These are phyloP conservation scores for Micoletzkya japonica DNA, from an alignment of 2,888 invertebrate species.

Conservation along the genomic window DNA sequence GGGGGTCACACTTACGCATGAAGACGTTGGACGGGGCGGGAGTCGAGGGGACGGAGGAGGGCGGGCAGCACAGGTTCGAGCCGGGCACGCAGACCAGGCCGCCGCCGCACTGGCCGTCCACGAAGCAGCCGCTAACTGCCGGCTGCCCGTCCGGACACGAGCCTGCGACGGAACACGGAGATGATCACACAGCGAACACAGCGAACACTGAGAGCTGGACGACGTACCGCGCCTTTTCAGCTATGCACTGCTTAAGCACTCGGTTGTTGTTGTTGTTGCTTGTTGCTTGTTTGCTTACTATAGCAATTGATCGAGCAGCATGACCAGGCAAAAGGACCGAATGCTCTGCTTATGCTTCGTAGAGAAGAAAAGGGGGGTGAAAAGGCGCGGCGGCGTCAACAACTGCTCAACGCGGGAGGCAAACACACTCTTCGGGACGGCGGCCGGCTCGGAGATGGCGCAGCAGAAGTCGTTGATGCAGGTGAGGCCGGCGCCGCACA, in stretches of 20 bases:
- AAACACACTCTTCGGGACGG: constrained; percentile 31
- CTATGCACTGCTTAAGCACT: too few species aligned
- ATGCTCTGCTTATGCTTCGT: too few species aligned
- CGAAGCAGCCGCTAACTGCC: constrained; percentile 50
- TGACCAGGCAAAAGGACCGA: too few species aligned
- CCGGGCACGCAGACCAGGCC: constrained; percentile 44
- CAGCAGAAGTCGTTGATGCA: constrained; percentile 52
- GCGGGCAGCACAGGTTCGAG: constrained; percentile 45
- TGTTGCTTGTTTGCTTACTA: too few species aligned
- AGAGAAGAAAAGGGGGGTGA: background rate
- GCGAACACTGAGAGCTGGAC: background rate
- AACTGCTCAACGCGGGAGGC: too few species aligned
- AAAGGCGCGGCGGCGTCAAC: background rate
- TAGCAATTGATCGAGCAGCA: too few species aligned
- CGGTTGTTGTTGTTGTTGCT: too few species aligned
- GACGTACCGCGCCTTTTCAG: too few species aligned
- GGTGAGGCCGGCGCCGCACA: constrained; percentile 51
- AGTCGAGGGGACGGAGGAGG: constrained; percentile 16
- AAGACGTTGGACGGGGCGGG: background rate
- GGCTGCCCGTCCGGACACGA: constrained; percentile 48
- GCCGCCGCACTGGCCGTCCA: constrained; percentile 48
- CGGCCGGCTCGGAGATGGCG: constrained; percentile 17
- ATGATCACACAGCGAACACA: background rate
- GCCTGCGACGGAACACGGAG: constrained; percentile 38
- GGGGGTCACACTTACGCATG: background rate